Evolutionary conservation across 1,140 invertebrate species (phyloP), one percentile per base, ranked within the genome.

Genomic region (Drosophila kepulauana): DNA sequence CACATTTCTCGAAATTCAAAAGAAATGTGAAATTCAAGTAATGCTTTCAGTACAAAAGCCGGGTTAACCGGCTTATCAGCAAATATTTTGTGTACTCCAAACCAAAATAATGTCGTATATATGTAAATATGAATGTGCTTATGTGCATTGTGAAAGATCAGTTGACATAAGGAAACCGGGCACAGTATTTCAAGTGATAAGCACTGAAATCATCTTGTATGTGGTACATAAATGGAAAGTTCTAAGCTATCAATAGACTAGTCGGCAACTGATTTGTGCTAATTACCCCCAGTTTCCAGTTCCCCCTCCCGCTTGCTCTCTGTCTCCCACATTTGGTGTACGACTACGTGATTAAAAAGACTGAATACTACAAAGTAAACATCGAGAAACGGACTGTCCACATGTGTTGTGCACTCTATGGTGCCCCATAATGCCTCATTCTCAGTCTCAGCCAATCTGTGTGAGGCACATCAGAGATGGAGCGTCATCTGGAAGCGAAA

Each of bases 51-150:
- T 46, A 81, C 51, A 51, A 64, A 71, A 76, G 59, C 72, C 62
- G 72, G 71, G 59, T 63, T 52, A 84, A 63, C 74, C 58, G 56
- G 64, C 81, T 88, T 81, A 90, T 90, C 85, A 89, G 78, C 79
- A 78, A 45, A 8, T 54, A 11, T 62, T 54, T 68, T 78, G 16
- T 56, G 54, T 73, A 38, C 15, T 67, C 38, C 8, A 4, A 5
- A 20, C 33, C 16, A 20, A 41, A 30, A 43, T 63, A 13, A 51
- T 25, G 46, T 16, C 8, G 45, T 33, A 33, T 1, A 15, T 16
- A 61, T 45, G 10, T 38, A 11, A 8, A 38, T 38, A 10, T 61
- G 16, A n/a, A 20, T 13, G 8, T 43, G 13, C n/a, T 11, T 54
- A 33, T 52, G 5, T 33, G 28, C 25, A 33, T 54, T 56, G 51